phyloP scores from a whole-genome alignment of 2,113 vertebrate genomes.

The Mungos mungo region DNA sequence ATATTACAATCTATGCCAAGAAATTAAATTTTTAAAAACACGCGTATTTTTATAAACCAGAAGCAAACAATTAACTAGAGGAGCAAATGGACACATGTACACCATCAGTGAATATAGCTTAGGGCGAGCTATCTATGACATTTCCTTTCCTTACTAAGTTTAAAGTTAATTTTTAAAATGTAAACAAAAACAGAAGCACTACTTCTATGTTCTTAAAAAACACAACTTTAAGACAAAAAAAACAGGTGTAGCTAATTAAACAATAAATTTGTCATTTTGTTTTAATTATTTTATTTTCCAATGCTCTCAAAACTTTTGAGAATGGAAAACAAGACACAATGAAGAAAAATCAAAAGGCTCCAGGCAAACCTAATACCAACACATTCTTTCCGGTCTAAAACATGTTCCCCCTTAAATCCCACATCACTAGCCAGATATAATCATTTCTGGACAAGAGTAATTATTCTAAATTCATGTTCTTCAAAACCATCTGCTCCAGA shows the following conservation, averaged over 20 bases:
- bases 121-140: not conserved
- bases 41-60: not conserved
- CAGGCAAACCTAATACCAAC: not conserved
- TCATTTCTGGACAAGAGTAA: not conserved
- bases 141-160: conserved; percentile 15
- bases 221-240: conserved; percentile 29
- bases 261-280: not conserved
- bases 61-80: conserved; percentile 7
- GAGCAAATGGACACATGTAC: not conserved
- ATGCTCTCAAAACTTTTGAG: not conserved
- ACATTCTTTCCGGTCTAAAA: not conserved
- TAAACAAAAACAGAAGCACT: conserved; percentile 56
- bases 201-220: conserved; percentile 32
- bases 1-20: not conserved
- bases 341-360: not conserved
- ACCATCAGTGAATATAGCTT: not conserved
- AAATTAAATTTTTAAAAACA: not conserved
- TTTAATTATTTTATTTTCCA: conserved; percentile 55
- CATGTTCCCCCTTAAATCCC: not conserved
- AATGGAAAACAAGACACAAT: conserved; percentile 6
- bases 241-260: conserved; percentile 28
- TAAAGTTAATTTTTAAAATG: conserved; percentile 19
- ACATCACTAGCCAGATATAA: not conserved
- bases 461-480: not conserved
- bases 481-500: conserved; percentile 1